A percentile compares a stretch with the other conserved stretches of the same genome.
Evolutionary conservation across 2,888 invertebrate species (phyloP).

Genomic region (Cataglyphis livida): DNA sequence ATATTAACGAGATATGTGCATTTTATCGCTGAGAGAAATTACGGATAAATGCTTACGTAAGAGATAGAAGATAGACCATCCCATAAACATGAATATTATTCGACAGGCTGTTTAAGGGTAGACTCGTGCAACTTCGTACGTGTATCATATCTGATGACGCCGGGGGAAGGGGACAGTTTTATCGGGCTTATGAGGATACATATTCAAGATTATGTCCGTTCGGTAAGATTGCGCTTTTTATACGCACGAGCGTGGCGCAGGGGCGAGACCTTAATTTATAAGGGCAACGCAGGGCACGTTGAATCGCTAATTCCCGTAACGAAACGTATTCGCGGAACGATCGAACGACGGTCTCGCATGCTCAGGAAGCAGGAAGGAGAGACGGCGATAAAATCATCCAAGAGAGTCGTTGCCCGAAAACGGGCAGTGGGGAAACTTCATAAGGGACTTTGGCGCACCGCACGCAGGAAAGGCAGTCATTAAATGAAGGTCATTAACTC

Average conservation of each 20-base stretch:
- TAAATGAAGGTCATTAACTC: slow-evolving; percentile 71
- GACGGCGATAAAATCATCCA: slow-evolving; percentile 76
- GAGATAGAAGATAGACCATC: not conserved
- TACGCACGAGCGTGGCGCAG: slow-evolving; percentile 2
- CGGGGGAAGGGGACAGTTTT: not conserved
- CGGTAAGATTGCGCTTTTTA: slow-evolving; percentile 48
- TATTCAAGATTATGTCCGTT: slow-evolving; percentile 40
- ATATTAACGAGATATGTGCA: not conserved
- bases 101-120: not conserved
- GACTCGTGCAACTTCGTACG: not conserved
- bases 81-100: not conserved
- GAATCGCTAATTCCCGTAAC: slow-evolving; percentile 71
- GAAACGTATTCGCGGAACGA: slow-evolving; percentile 66
- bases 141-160: slow-evolving; percentile 25
- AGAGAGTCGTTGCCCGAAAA: slow-evolving; percentile 78
- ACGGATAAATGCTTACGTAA: not conserved
- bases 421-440: slow-evolving; percentile 66
- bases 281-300: slow-evolving; percentile 50
- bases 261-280: slow-evolving; percentile 58
- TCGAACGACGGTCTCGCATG: slow-evolving; percentile 63
- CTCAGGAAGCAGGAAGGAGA: slow-evolving; percentile 74
- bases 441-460: slow-evolving; percentile 51
- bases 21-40: not conserved
- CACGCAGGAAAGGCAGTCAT: slow-evolving; percentile 63
- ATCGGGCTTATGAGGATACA: slow-evolving; percentile 33